Evolutionary conservation across 2,113 vertebrate genomes (phyloP), one percentile per base, ranked within the genome.

Genomic region (Eulacestoma nigropectus): DNA sequence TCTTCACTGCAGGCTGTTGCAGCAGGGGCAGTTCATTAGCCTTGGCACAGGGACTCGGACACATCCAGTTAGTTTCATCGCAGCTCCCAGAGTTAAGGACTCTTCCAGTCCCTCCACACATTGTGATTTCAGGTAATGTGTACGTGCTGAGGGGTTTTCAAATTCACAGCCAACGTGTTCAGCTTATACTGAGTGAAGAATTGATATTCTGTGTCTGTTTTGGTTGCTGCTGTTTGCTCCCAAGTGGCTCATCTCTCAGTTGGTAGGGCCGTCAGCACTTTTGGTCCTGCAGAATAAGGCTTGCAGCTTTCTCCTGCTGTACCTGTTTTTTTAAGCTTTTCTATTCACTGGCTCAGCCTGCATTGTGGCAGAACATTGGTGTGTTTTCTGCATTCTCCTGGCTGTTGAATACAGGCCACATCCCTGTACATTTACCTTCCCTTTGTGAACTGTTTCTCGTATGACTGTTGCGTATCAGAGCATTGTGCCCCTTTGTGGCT

Each of bases 321-420:
- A 21, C 52, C 41, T 37, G 15, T n/a, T 75, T 63, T 63, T 49
- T 65, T 29, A 8, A 63, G 50, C 42, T 79, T 35, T 50, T 69
- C 70, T 73, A n/a, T 93, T 89, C 37, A 27, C 26, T 25, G 44
- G 33, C 77, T 92, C 25, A n/a, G 21, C 9, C 20, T 46, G 44
- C 69, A 68, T 62, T 68, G 23, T 56, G 53, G 6, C 74, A 68
- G 94, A 93, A 94, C 37, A 9, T 5, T 59, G 70, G 55, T 69
- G 84, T 68, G 35, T 69, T 76, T 96, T 95, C 93, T 93, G 63
- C 70, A 59, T 93, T 96, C 84, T 94, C n/a, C 74, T 93, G 84
- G 19, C 86, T 79, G 39, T 18, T 69, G 57, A 94, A 72, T 80
- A 4, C 64, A 62, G 72, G 30, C 56, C 67, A 4, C 21, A 37